Evolutionary conservation across 2,113 vertebrate species (phyloP).

Genomic region (Heterotis niloticus): DNA sequence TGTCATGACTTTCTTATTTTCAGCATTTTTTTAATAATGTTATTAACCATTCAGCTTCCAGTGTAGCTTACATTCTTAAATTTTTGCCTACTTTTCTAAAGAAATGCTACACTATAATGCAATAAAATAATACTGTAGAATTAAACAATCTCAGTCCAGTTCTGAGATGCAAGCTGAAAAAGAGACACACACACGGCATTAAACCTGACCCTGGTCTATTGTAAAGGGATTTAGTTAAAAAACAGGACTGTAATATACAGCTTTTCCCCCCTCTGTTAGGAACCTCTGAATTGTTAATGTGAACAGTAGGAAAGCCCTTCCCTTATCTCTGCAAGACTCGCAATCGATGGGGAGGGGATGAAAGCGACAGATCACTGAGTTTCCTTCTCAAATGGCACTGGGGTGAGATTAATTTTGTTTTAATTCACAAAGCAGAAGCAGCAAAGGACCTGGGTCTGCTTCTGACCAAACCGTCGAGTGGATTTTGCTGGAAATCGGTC

Average conservation of each 20-base stretch:
- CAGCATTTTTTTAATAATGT: neutral
- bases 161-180: neutral
- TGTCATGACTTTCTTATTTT: neutral
- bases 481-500: neutral
- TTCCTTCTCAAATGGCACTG: slow-evolving; percentile 16
- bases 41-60: neutral
- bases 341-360: slow-evolving; percentile 28
- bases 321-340: slow-evolving; percentile 29
- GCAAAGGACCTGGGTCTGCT: neutral
- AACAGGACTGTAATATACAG: slow-evolving; percentile 11
- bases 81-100: too few relatives aligned
- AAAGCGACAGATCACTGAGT: slow-evolving; percentile 13
- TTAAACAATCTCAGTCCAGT: too few relatives aligned
- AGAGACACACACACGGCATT: neutral
- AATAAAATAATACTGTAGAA: too few relatives aligned
- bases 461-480: neutral
- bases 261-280: slow-evolving; percentile 17
- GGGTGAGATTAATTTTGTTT: slow-evolving; percentile 22
- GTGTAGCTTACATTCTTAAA: neutral
- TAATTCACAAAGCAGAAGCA: slow-evolving; percentile 20
- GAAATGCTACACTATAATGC: too few relatives aligned
- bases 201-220: neutral
- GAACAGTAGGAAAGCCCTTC: slow-evolving; percentile 25
- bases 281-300: slow-evolving; percentile 31
- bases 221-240: slow-evolving; percentile 26